Evolutionary conservation across 2,113 vertebrate genomes (phyloP), one percentile per base, ranked within the genome.

Genomic region (Mormyrus iriodes): DNA sequence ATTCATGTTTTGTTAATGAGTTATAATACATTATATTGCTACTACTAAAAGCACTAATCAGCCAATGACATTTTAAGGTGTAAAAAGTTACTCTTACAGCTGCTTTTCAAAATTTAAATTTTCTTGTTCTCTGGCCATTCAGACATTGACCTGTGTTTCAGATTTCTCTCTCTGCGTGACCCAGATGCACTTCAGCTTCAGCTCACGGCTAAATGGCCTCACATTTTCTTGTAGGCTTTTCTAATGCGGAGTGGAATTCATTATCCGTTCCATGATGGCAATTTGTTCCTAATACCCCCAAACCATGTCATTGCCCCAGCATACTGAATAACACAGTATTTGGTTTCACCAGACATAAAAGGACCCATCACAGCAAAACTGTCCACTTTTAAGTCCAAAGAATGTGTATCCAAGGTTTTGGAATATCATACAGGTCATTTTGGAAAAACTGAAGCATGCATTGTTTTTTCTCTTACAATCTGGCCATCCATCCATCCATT

Each of bases 71-170:
- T 79, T 79, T 79, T 42, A 42, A 42, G 35, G 73, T 8, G 73
- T 39, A 79, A 79, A 79, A 79, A 79, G 73, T 79, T 79, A 27
- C 65, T 73, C 31, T 73, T 73, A 79, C 73, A 79, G 73, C 15
- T 79, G 35, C 35, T 42, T 12, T 21, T 79, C 73, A 42, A 79
- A 17, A 39, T 19, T 69, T 79, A 3, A 19, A 79, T 39, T 79
- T 79, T 79, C 73, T 79, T 79, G 13, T 17, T 39, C 69, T 76
- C 73, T 19, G 35, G n/a, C 35, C 73, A 79, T 42, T 39, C 35
- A 42, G 73, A 42, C 35, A 7, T 79, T 5, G 35, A 76, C 27
- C 35, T 79, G 73, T 76, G 73, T 79, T 79, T 79, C 35, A 79
- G 35, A 79, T 42, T 15, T 19, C 7, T 79, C 73, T 79, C 31